A percentile compares a stretch with the other conserved stretches of the same genome.
Evolutionary conservation across 1,140 invertebrate species (phyloP).

Genomic region (Goniozus legneri): DNA sequence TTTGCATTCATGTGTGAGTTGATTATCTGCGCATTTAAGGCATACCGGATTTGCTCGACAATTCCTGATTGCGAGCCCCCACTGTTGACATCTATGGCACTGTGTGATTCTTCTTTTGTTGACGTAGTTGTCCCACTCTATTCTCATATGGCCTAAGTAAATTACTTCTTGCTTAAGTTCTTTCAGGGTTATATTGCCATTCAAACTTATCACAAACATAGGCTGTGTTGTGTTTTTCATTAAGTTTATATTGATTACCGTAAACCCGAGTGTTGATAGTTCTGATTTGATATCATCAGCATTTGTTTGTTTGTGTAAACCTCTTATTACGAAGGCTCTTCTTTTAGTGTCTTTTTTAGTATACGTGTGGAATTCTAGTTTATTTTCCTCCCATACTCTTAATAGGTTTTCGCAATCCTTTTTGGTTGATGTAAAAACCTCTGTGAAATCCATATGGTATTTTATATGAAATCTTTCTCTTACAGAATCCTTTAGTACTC

Average conservation of each 20-base stretch:
- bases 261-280: constrained; percentile 1
- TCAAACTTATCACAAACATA: constrained; percentile 14
- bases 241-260: background rate
- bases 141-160: constrained; percentile 13
- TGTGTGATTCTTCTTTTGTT: constrained; percentile 26
- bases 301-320: background rate
- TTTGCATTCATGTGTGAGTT: constrained; percentile 31
- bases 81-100: constrained; percentile 38
- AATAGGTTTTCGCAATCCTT: background rate
- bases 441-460: constrained; percentile 2
- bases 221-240: constrained; percentile 16
- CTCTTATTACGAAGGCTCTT: constrained; percentile 5
- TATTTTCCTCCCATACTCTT: background rate
- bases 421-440: background rate
- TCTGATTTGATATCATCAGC: background rate
- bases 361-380: constrained; percentile 11
- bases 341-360: constrained; percentile 8
- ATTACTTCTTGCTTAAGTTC: constrained; percentile 9
- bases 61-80: constrained; percentile 33
- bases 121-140: constrained; percentile 25
- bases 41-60: constrained; percentile 28
- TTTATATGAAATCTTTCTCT: constrained; percentile 10
- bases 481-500: background rate
- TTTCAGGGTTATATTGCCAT: background rate
- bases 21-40: constrained; percentile 36